Percentiles rank a stretch among this genome's conserved stretches.
These are phyloP conservation scores for Coenonympha arcania DNA, from an alignment of 2,888 invertebrate genomes.

Conservation along the genomic window DNA sequence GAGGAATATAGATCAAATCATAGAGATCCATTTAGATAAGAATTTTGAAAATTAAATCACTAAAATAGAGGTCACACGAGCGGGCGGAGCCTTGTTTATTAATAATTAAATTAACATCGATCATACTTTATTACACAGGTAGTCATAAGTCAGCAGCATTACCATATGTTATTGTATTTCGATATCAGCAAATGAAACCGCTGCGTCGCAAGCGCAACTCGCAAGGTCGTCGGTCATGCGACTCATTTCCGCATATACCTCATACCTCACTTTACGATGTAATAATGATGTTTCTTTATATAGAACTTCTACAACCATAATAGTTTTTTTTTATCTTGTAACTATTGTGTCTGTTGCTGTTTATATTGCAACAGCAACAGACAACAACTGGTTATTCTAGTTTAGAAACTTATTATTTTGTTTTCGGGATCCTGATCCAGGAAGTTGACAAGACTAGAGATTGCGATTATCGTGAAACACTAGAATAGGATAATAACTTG, in stretches of 20 bases:
- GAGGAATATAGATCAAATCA: too few relatives aligned
- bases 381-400: not conserved
- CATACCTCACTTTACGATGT: constrained; percentile 33
- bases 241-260: constrained; percentile 56
- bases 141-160: too few relatives aligned
- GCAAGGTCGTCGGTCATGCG: constrained; percentile 53
- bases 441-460: too few relatives aligned
- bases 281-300: constrained; percentile 8
- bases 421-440: not conserved
- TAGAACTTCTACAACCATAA: constrained; percentile 1
- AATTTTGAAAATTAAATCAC: too few relatives aligned
- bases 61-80: too few relatives aligned
- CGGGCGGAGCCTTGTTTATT: not conserved
- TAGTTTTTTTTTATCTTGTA: too few relatives aligned
- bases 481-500: too few relatives aligned
- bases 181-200: constrained; percentile 37
- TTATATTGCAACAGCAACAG: too few relatives aligned
- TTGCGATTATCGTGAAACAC: too few relatives aligned
- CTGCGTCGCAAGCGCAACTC: too few relatives aligned
- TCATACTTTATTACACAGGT: constrained; percentile 2
- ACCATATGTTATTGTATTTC: constrained; percentile 21
- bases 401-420: not conserved
- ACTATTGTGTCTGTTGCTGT: too few relatives aligned
- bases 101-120: not conserved
- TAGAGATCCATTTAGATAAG: too few relatives aligned